phyloP scores from a whole-genome alignment of 2,797 vertebrate genomes.

The Hypotaenidia okinawae region DNA sequence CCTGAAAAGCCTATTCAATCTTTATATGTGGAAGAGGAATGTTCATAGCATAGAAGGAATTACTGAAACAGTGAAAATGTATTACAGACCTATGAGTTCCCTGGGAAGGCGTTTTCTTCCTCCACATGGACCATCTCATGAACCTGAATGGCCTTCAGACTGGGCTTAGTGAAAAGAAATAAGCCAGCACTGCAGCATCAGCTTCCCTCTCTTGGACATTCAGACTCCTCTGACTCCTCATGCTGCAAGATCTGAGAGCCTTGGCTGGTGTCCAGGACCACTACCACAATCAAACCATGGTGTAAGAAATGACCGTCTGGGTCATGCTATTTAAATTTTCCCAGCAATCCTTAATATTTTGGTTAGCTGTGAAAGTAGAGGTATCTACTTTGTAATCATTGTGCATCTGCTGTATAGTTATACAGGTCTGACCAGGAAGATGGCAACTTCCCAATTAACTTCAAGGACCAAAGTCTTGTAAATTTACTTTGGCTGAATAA shows the following conservation, averaged over 20 bases:
- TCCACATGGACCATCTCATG: neutral
- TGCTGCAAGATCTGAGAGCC: neutral
- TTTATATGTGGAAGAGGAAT: neutral
- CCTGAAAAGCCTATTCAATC: neutral
- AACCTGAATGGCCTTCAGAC: neutral
- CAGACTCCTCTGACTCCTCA: neutral
- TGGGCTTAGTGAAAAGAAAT: neutral
- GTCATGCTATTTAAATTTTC: neutral
- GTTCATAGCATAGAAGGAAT: neutral
- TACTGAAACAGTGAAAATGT: neutral
- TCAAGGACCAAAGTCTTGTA: neutral
- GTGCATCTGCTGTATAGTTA: neutral
- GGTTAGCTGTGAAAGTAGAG: neutral
- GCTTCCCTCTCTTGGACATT: neutral
- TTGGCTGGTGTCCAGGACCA: neutral
- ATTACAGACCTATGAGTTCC: neutral
- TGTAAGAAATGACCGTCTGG: neutral
- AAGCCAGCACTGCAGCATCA: neutral
- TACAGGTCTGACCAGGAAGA: neutral
- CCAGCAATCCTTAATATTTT: neutral
- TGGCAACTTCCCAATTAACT: neutral
- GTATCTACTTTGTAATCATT: neutral
- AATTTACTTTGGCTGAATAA: constrained; percentile 4
- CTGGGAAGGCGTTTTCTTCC: neutral
- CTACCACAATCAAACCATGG: neutral